Evolutionary conservation across 1,140 invertebrate species (phyloP), one percentile per base, ranked within the genome.

Genomic region (Drosophila kohkoa): DNA sequence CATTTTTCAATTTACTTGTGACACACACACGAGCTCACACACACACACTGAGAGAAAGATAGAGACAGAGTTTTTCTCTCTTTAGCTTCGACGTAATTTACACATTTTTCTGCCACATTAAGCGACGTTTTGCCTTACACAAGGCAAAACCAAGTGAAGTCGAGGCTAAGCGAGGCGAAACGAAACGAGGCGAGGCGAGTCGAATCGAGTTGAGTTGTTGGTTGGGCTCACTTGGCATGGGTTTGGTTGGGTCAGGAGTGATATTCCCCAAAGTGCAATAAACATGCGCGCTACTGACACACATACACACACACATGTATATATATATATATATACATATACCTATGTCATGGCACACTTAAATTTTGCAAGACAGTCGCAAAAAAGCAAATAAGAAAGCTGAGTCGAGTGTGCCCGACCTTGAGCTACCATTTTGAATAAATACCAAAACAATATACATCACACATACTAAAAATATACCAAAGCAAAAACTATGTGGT

Each of bases 31-130:
- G 69, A 69, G 63, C 20, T 20, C 77, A 75, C 63, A 78, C 49
- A 73, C 70, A 45, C 35, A 69, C 51, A 72, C 43, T 32, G 32
- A 5, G 7, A 54, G 49, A 66, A 43, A 58, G 8, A 55, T 30
- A 67, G 20, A 43, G 25, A 13, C 38, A 43, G 46, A 48, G 15
- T 8, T 6, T 48, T n/a, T 48, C 13, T 16, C 45, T 49, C 54
- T 81, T 45, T 25, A 25, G 65, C 60, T 80, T 72, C 68, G 74
- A 75, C 77, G 81, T 90, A 90, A 90, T 90, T 90, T 90, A 87
- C 87, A 90, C 80, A 90, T 90, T 90, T 90, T 81, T 87, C 87
- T 90, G 79, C 88, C 87, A 90, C 88, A 88, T 90, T 90, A 90
- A 90, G 82, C 87, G 75, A 83, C 75, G 58, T 74, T 77, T 77